Conservation (phyloP, 1,140 invertebrate species). For the Leucophenga varia region DNA sequence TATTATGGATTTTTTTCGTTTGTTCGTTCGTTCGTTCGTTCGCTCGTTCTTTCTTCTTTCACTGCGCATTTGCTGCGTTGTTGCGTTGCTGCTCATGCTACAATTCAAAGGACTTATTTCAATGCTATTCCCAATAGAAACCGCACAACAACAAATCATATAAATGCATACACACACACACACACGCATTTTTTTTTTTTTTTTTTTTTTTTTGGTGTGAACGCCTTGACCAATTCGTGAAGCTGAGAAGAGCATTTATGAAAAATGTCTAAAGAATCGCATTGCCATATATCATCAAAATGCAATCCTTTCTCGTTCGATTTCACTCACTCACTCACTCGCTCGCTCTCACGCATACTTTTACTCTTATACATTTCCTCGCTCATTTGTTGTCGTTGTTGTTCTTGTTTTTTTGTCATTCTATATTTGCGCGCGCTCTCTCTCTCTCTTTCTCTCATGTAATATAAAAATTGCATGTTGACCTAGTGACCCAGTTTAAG, state of each 20-base stretch:
- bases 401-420: conserved; percentile 2
- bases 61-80: neutral
- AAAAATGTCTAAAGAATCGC: too few relatives aligned
- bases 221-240: too few relatives aligned
- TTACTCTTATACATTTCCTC: conserved; percentile 8
- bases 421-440: conserved; percentile 1
- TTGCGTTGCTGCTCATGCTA: too few relatives aligned
- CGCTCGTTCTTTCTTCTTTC: neutral
- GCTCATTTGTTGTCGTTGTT: conserved; percentile 1
- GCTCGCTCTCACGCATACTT: neutral
- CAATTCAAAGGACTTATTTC: too few relatives aligned
- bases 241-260: too few relatives aligned
- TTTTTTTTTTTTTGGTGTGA: too few relatives aligned
- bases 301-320: too few relatives aligned
- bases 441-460: conserved; percentile 3
- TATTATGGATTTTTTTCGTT: too few relatives aligned
- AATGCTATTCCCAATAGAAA: neutral
- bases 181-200: too few relatives aligned
- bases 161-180: too few relatives aligned
- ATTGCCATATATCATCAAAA: too few relatives aligned
- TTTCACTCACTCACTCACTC: neutral
- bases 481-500: conserved; percentile 54
- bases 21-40: too few relatives aligned
- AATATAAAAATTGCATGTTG: conserved; percentile 26
- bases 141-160: neutral